Evolutionary conservation across 1,140 invertebrate genomes (phyloP).

Genomic region (Atta colombica): DNA sequence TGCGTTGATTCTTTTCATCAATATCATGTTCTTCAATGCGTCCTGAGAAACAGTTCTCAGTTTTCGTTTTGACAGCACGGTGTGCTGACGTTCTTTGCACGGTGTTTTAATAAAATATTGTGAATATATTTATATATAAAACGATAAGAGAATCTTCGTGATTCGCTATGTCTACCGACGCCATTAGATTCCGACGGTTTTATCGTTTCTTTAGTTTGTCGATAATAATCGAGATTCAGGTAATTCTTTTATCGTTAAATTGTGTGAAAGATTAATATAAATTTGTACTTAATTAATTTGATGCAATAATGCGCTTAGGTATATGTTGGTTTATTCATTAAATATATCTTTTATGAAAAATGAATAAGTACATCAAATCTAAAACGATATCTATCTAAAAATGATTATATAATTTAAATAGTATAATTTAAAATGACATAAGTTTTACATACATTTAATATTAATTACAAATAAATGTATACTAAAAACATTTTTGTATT

Average conservation of each 20-base stretch:
- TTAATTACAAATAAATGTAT: not conserved
- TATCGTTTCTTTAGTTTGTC: not conserved
- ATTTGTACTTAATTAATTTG: constrained; percentile 9
- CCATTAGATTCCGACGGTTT: not conserved
- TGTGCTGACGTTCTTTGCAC: constrained; percentile 51
- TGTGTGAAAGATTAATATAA: not conserved
- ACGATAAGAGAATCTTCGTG: not conserved
- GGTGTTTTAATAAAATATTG: constrained; percentile 1
- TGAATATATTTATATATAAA: not conserved
- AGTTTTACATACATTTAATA: not conserved
- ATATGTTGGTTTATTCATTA: not conserved
- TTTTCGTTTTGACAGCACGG: constrained; percentile 74
- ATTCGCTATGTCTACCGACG: not conserved
- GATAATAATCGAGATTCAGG: constrained; percentile 7
- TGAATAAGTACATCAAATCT: not conserved
- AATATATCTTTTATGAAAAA: not conserved
- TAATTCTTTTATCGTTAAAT: not conserved
- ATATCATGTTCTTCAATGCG: constrained; percentile 51
- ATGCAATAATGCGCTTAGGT: not conserved
- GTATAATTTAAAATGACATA: not conserved
- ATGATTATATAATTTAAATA: not conserved
- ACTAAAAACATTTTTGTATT: not conserved
- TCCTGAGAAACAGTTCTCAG: constrained; percentile 67
- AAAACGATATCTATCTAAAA: not conserved
- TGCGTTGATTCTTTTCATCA: constrained; percentile 69